These are phyloP conservation scores for Cariama cristata DNA, from an alignment of 2,113 vertebrate genomes.

Conservation along the genomic window DNA sequence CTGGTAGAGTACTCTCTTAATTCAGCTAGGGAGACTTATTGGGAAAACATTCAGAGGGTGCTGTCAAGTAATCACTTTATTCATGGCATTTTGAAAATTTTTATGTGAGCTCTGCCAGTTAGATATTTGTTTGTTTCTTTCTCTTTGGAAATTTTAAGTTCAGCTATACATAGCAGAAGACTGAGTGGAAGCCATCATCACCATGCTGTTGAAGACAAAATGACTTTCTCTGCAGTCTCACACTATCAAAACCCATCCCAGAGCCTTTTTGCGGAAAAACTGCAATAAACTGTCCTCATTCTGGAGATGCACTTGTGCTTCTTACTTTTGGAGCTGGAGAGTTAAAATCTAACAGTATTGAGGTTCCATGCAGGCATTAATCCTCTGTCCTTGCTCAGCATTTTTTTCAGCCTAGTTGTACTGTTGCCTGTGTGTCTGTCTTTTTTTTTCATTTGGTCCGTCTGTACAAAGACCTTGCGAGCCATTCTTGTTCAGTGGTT, in stretches of 20 bases:
- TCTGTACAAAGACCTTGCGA: background rate
- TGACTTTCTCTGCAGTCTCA: background rate
- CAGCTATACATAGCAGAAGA: background rate
- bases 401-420: background rate
- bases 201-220: background rate
- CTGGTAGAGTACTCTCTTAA: background rate
- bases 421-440: background rate
- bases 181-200: background rate
- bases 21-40: background rate
- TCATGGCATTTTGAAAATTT: background rate
- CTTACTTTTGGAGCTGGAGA: background rate
- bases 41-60: background rate
- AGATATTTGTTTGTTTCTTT: background rate
- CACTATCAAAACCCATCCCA: background rate
- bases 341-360: background rate
- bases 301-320: background rate
- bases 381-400: conserved; percentile 34
- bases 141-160: background rate
- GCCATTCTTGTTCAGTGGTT: background rate
- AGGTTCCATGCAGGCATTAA: background rate
- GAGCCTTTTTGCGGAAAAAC: background rate
- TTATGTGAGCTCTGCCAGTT: background rate
- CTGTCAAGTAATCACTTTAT: background rate
- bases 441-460: background rate
- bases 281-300: background rate